Evolutionary conservation across 2,797 vertebrate species (phyloP), one percentile per base, ranked within the genome.

Genomic region (Microctenopoma steveboyesi): DNA sequence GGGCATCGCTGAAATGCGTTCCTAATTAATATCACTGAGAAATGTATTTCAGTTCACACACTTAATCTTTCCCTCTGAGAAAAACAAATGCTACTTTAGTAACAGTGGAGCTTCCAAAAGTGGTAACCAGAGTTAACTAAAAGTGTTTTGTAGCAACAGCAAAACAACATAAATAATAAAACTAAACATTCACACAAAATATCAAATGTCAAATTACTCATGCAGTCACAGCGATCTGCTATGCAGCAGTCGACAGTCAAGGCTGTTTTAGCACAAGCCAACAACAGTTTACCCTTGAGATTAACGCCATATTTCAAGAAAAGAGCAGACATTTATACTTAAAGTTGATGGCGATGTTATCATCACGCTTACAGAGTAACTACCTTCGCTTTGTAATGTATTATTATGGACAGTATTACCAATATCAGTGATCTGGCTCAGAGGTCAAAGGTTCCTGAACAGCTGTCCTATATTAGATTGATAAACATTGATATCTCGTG

Each of bases 401-500:
- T 40, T 40, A 37, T 12, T 40, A 43, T 15, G 15, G 1, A 16
- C 15, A 45, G 15, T 49, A 12, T 47, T 42, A 42, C 22, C 33
- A 56, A 39, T 16, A 49, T 4, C 40, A 58, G 45, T 56, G 52
- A 52, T 40, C 11, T 40, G 2, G 15, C 10, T 40, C 5, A 3
- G 48, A 16, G 18, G 16, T 8, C 0, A 0, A 46, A 8, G 10
- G 46, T 7, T 27, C 5, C 27, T 52, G 9, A 10, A 0, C n/a
- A 68, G 51, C 4, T 53, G 22, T 37, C 15, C 57, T 30, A 53
- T 63, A 61, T 62, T 33, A 51, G 25, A 79, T 77, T 22, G 59
- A 40, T 52, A 42, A 9, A 65, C 54, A 74, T 72, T 79, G 48
- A 43, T 33, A 71, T 58, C 65, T 61, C 40, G 53, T 74, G 33